Conservation (phyloP, 2,113 vertebrate species). For the Hippocampus abdominalis region DNA sequence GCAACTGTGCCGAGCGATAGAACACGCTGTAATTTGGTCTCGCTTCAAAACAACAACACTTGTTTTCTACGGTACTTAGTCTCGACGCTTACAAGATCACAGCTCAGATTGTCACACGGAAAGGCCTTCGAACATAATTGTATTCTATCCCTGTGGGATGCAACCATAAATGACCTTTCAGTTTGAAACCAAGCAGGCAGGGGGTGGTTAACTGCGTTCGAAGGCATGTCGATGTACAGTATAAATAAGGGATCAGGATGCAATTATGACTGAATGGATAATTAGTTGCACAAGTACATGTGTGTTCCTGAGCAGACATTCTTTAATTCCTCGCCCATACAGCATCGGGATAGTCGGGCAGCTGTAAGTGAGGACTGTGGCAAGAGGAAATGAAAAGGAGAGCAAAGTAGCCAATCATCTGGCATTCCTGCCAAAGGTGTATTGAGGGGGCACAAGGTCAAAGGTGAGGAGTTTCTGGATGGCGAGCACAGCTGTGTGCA, state of each 20-base stretch:
- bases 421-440: constrained; percentile 63
- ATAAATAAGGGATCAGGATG: constrained; percentile 28
- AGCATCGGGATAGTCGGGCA: constrained; percentile 36
- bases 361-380: constrained; percentile 49
- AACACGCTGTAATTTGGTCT: constrained; percentile 15
- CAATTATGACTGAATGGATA: constrained; percentile 52
- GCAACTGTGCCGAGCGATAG: constrained; percentile 21
- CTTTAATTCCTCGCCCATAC: constrained; percentile 60
- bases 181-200: constrained; percentile 43
- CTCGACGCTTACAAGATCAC: constrained; percentile 21
- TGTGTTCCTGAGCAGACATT: constrained; percentile 52
- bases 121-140: constrained; percentile 26
- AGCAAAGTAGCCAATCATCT: constrained; percentile 65
- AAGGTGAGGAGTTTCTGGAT: constrained; percentile 57
- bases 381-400: constrained; percentile 69
- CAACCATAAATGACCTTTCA: constrained; percentile 40
- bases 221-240: constrained; percentile 32
- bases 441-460: constrained; percentile 56
- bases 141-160: constrained; percentile 10
- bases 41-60: constrained; percentile 16
- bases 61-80: constrained; percentile 3
- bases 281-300: constrained; percentile 36
- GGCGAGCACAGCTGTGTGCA: constrained; percentile 71
- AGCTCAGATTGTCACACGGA: constrained; percentile 4
- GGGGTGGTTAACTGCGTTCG: constrained; percentile 42